Conservation (phyloP, 1,140 invertebrate genomes). For the Listronotus bonariensis region DNA sequence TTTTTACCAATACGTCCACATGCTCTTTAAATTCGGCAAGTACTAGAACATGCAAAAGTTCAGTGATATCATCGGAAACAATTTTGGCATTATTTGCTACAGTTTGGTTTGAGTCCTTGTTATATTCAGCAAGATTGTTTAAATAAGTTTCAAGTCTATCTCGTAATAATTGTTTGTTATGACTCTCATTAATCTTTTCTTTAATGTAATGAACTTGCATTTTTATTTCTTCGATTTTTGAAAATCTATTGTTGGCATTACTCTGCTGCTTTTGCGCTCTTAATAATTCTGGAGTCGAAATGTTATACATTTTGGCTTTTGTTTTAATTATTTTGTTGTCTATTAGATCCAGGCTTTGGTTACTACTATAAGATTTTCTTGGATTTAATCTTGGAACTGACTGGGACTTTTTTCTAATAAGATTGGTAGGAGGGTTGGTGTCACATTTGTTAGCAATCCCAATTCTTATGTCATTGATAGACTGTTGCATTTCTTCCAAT, state of each 20-base stretch:
- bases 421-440: slow-evolving; percentile 14
- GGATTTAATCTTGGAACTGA: slow-evolving; percentile 30
- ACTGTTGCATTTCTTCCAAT: slow-evolving; percentile 31
- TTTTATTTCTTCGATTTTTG: slow-evolving; percentile 35
- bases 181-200: slow-evolving; percentile 24
- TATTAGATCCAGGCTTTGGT: slow-evolving; percentile 11
- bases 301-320: slow-evolving; percentile 27
- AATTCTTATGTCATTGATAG: slow-evolving; percentile 24
- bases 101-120: slow-evolving; percentile 26
- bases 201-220: slow-evolving; percentile 35
- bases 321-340: slow-evolving; percentile 28
- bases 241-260: slow-evolving; percentile 10
- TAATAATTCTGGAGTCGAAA: slow-evolving; percentile 14
- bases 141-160: slow-evolving; percentile 29
- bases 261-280: background rate
- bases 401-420: slow-evolving; percentile 28
- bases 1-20: slow-evolving; percentile 13
- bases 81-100: slow-evolving; percentile 34
- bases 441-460: slow-evolving; percentile 27
- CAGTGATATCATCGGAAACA: slow-evolving; percentile 28
- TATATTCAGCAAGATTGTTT: slow-evolving; percentile 13
- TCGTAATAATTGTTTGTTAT: slow-evolving; percentile 12
- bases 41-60: slow-evolving; percentile 14
- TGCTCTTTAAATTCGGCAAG: slow-evolving; percentile 17
- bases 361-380: slow-evolving; percentile 13